Base-by-base conservation (phyloP, 1,140 invertebrate species). In the Eubasilissa regina region DNA sequence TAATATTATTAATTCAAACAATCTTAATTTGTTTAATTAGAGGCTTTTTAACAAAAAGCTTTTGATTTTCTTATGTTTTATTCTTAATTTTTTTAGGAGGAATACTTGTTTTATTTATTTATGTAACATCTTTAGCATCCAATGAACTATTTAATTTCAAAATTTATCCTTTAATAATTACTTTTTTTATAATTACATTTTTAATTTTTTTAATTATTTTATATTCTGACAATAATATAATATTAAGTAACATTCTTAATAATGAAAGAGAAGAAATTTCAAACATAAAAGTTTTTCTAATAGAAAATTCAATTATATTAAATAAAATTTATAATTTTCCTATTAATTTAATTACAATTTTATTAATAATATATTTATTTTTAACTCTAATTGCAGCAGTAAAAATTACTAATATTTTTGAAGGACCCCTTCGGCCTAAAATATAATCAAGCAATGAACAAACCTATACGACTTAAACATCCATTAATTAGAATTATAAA, bases 81-180 rank as follows among this genome's bases (percentile, higher is more conserved):
- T 89, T 90, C 82, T 83, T 91, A 86, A 87, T 87, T 78, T 88
- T 91, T 85, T 84, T 91, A 86, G 87, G 90, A 83, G 90, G 90
- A 58, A 85, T 91, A 87, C 84, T 91, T 88, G 86, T 91, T 81
- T 77, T 91, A 84, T 91, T 91, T 86, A 86, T 90, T 86, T 90
- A 91, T 86, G 87, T 91, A 68, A 89, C 89, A 68, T 91, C 89
- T 80, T 84, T 91, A 84, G 86, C 87, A 3, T 89, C 87, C 25
- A 91, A 91, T 87, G 85, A 90, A 89, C 86, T 89, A 87, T 89
- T 90, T n/a, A n/a, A 86, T 79, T 85, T 84, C 83, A 83, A 53
- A 55, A 84, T 81, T 80, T 68, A n/a, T n/a, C n/a, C n/a, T n/a
- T n/a, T n/a, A n/a, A n/a, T n/a, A n/a, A n/a, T n/a, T n/a, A n/a